phyloP scores from a whole-genome alignment of 2,888 invertebrate species.

The Leptopterna dolabrata region DNA sequence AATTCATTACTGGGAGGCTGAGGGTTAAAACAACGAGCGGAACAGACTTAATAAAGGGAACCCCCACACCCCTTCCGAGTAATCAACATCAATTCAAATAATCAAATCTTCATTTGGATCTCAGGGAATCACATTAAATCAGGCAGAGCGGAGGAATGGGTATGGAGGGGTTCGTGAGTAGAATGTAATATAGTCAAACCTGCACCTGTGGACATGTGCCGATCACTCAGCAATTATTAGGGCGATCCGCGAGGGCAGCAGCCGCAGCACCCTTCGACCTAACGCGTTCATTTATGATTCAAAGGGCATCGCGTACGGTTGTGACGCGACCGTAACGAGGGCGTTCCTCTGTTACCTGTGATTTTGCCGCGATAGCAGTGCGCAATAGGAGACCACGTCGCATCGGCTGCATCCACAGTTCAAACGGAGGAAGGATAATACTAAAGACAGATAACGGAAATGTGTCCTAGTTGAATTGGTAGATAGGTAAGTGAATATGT shows the following conservation, averaged over 20 bases:
- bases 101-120: conserved; percentile 3
- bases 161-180: not conserved
- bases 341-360: not conserved
- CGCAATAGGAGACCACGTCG: not conserved
- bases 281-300: not conserved
- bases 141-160: not conserved
- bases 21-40: conserved; percentile 7
- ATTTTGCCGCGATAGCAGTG: not conserved
- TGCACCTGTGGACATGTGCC: conserved; percentile 17
- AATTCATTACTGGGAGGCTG: not conserved
- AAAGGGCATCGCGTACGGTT: not conserved
- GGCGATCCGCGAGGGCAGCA: not conserved
- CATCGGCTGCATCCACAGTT: not conserved
- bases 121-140: not conserved
- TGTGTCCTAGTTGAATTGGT: no score
- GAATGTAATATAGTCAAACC: not conserved
- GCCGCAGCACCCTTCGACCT: not conserved
- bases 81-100: conserved; percentile 19
- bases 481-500: no score
- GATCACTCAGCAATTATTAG: conserved; percentile 10
- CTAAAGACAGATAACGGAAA: no score
- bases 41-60: conserved; percentile 4
- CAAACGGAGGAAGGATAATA: no score
- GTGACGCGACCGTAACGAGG: not conserved
- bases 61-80: not conserved